Evolutionary conservation across 2,888 invertebrate genomes (phyloP), one percentile per base, ranked within the genome.

Genomic region (Nematopogon swammerdamellus): DNA sequence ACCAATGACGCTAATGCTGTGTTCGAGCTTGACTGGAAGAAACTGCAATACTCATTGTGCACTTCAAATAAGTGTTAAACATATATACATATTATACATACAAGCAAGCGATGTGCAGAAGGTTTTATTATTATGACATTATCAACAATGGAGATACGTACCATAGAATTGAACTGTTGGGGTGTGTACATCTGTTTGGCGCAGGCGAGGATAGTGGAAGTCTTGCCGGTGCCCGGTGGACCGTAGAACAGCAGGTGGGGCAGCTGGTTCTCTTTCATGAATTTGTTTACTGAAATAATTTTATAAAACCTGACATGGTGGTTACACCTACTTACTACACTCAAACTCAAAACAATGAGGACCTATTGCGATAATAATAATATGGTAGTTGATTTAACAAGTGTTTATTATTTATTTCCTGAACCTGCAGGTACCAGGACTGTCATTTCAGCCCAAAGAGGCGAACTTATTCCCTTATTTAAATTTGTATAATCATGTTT

Each of bases 161-260:
- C 97, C 95, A 97, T 97, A 1, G 97, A 95, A 65, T 88, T 88
- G 61, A 97, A 93, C 63, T 97, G 93, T 53, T 88, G 85, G 5
- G 92, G 89, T 3, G 90, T 85, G 65, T 97, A 99, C 57, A 99
- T 84, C 70, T 95, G 89, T 57, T 85, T 88, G 2, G 98, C 97
- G 73, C 96, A 95, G 18, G 98, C 98, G 53, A 99, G 80, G 56
- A 99, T 97, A 6, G 98, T 97, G 56, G 94, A 97, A 0, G 98
- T 99, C 80, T 99, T 99, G 3, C 96, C 98, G 19, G 97, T 98
- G 49, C 98, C 99, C 1, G 98, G 97, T 10, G 98, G 98, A 0
- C 99, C 99, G 77, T 99, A 99, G 61, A 99, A 92, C 19, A 99
- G 73, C 50, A 99, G 77, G 82, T 99, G 98, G 1, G 99, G 99